Conservation (phyloP, 2,113 vertebrate species). For the Nanorana parkeri region DNA sequence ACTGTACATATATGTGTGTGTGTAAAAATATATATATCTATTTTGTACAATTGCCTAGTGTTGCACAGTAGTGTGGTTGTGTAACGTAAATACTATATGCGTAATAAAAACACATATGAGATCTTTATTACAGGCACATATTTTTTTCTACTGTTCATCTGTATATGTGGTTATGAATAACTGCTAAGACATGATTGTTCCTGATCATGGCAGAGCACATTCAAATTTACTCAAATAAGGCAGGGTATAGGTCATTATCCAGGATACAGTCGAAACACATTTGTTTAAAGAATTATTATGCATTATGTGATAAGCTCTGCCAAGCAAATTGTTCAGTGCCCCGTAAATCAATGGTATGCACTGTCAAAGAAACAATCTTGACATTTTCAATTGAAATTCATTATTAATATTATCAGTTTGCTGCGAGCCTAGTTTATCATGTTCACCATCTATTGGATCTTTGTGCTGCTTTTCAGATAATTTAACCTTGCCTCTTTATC, state of each 20-base stretch:
- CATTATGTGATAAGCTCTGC: constrained; percentile 4
- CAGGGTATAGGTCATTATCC: background rate
- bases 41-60: too few species aligned
- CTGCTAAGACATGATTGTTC: background rate
- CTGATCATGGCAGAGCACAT: background rate
- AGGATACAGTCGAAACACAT: background rate
- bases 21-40: too few species aligned
- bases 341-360: background rate
- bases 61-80: too few species aligned
- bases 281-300: background rate
- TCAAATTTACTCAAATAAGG: constrained; percentile 7
- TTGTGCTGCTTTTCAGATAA: background rate
- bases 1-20: too few species aligned
- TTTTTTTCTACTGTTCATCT: too few species aligned
- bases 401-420: constrained; percentile 11
- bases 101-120: too few species aligned
- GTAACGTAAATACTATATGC: too few species aligned
- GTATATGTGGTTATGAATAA: constrained; percentile 1
- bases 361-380: constrained; percentile 26
- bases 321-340: background rate
- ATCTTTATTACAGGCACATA: too few species aligned
- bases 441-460: background rate
- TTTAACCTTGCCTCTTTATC: too few species aligned
- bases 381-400: constrained; percentile 37
- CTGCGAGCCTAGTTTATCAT: background rate